Evolutionary conservation across 2,797 vertebrate genomes (phyloP).

Genomic region (Crenuchus spilurus): DNA sequence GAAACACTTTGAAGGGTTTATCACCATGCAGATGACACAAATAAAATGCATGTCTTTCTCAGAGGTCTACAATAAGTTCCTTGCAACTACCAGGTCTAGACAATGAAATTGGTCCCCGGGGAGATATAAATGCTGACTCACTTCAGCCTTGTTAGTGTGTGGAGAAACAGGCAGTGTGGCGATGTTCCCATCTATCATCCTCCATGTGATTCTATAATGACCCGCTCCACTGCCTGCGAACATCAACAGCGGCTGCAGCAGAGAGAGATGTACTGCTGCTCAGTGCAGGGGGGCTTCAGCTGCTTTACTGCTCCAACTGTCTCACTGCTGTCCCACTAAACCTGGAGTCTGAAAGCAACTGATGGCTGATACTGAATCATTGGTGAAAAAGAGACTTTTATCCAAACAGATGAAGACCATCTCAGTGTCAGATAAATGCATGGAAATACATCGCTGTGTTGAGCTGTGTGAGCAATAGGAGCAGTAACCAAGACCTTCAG

Average conservation of each 20-base stretch:
- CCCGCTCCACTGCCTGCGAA: conserved; percentile 48
- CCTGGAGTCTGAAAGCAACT: not conserved
- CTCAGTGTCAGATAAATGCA: not conserved
- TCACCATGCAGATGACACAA: conserved; percentile 11
- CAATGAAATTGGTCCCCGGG: conserved; percentile 45
- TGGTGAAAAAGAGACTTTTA: not conserved
- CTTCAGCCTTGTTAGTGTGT: conserved; percentile 49
- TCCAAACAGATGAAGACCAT: no score
- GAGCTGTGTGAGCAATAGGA: not conserved
- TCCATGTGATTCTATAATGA: conserved; percentile 55
- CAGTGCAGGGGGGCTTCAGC: not conserved
- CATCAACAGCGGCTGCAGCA: conserved; percentile 6
- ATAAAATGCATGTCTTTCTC: conserved; percentile 25
- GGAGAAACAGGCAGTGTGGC: conserved; percentile 40
- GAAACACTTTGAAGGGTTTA: not conserved
- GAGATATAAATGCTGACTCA: conserved; percentile 58
- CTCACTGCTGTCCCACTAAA: not conserved
- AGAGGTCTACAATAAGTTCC: not conserved
- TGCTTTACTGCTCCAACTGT: not conserved
- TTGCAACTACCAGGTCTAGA: conserved; percentile 52
- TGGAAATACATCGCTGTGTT: not conserved
- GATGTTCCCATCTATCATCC: conserved; percentile 59
- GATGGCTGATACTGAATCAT: not conserved
- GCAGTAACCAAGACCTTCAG: not conserved
- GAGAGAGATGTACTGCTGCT: not conserved